Percentiles rank a stretch among this genome's conserved stretches.
Evolutionary conservation across 23 tunicate species (phyloP).

Genomic region (Trididemnum nubilum): DNA sequence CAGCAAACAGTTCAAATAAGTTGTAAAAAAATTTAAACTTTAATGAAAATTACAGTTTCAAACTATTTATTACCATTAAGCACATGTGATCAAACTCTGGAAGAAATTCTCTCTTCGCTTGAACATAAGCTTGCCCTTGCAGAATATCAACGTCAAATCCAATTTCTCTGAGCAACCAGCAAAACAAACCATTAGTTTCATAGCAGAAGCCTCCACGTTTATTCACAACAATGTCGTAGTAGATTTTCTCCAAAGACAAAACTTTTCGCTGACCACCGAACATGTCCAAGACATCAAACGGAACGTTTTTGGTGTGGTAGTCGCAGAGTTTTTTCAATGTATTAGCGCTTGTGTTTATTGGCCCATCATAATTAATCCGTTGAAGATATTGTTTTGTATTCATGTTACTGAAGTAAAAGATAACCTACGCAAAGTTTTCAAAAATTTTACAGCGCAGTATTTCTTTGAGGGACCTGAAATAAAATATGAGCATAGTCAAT

Average conservation of each 20-base stretch:
- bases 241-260: slow-evolving; percentile 37
- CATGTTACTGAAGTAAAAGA: too few species aligned
- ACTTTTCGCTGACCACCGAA: slow-evolving; percentile 52
- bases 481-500: too few species aligned
- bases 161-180: slow-evolving; percentile 35
- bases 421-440: too few species aligned
- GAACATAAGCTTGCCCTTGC: slow-evolving; percentile 8
- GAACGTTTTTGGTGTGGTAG: slow-evolving; percentile 20
- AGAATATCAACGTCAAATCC: slow-evolving; percentile 45
- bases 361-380: slow-evolving; percentile 30
- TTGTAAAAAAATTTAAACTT: too few species aligned
- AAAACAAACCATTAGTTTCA: slow-evolving; percentile 46
- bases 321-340: slow-evolving; percentile 4
- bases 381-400: background rate
- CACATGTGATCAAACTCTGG: slow-evolving; percentile 49
- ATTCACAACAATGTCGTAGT: slow-evolving; percentile 40
- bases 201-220: slow-evolving; percentile 69
- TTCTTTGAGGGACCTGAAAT: too few species aligned
- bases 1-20: too few species aligned
- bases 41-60: too few species aligned
- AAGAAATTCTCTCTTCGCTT: background rate
- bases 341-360: background rate
- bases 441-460: too few species aligned
- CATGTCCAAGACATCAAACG: slow-evolving; percentile 58
- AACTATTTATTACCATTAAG: slow-evolving; percentile 39